A percentile compares a stretch with the other conserved stretches of the same genome.
Conservation (phyloP, 1,140 invertebrate species). For the Pachyrhynchus sulphureomaculatus region DNA sequence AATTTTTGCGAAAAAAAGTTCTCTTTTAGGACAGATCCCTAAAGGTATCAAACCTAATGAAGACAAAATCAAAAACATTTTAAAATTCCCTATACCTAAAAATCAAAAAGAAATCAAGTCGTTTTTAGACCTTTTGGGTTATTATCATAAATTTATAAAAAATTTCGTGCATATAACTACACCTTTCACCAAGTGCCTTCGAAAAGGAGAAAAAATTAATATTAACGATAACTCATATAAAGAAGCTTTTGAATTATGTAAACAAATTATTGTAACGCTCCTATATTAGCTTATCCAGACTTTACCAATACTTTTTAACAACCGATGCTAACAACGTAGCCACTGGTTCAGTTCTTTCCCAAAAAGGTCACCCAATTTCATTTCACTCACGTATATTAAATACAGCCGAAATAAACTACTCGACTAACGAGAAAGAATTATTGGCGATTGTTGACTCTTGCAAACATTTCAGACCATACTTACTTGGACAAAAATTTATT, state of each 20-base stretch:
- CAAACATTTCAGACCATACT: neutral
- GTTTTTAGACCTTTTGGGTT: slow-evolving; percentile 41
- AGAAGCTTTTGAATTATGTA: neutral
- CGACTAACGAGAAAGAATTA: neutral
- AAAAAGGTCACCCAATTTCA: neutral
- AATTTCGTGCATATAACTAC: slow-evolving; percentile 47
- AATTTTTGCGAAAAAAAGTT: slow-evolving; percentile 44
- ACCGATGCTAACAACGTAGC: neutral
- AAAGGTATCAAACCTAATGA: slow-evolving; percentile 49
- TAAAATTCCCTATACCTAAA: slow-evolving; percentile 40
- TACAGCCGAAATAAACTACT: neutral
- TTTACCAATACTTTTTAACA: neutral
- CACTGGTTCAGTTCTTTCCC: neutral
- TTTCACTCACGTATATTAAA: neutral
- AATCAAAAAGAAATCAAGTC: slow-evolving; percentile 42
- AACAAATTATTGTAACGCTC: slow-evolving; percentile 1
- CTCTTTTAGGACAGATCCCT: slow-evolving; percentile 38
- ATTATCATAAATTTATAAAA: slow-evolving; percentile 22
- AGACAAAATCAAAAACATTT: slow-evolving; percentile 45
- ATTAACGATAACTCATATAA: neutral
- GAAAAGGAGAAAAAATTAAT: too few species aligned
- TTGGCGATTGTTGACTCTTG: slow-evolving; percentile 3
- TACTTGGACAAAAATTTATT: too few species aligned
- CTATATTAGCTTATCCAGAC: neutral
- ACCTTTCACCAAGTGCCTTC: neutral